Evolutionary conservation across 2,888 invertebrate genomes (phyloP), one percentile per base, ranked within the genome.

Genomic region (Drymonia ruficornis): DNA sequence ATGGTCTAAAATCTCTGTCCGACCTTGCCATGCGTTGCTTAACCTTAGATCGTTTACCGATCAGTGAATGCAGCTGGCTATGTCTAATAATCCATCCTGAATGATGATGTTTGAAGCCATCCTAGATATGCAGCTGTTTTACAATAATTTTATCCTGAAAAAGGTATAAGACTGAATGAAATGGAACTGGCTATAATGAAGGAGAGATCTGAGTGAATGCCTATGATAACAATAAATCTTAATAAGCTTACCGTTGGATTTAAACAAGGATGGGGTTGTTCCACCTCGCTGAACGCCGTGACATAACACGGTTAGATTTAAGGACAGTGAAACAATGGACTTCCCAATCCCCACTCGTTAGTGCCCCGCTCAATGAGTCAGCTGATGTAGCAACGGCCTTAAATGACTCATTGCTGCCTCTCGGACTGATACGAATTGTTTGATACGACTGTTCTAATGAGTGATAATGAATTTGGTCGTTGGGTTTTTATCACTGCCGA

Each of bases 301-400:
- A 23, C 51, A 50, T 56, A 52, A 56, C 43, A 57, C 51, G 36
- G 55, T 50, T 62, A 63, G 53, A 76, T 83, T 83, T 80, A 83
- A 83, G 81, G 82, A 84, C 78, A 70, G 67, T 76, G 79, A 81
- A 82, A 89, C 89, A 90, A 90, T 89, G 80, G 81, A 74, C 84
- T 87, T 87, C 81, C 84, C 85, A 83, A 83, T 85, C 83, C 19
- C 79, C 80, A 83, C 78, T 83, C 79, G 76, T 72, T 72, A 65
- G 53, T 54, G 66, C 59, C 66, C 66, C 68, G 69, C 66, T 83
- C 78, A 83, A 84, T 91, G 91, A 91, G 87, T 91, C 91, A 90
- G 88, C 88, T 86, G 86, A 81, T 88, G 87, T 84, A 78, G 87
- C 87, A 87, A 84, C 77, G 79, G 81, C 82, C 76, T 75, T 72